phyloP scores from a whole-genome alignment of 2,888 invertebrate species.

The Salpingus planirostris region DNA sequence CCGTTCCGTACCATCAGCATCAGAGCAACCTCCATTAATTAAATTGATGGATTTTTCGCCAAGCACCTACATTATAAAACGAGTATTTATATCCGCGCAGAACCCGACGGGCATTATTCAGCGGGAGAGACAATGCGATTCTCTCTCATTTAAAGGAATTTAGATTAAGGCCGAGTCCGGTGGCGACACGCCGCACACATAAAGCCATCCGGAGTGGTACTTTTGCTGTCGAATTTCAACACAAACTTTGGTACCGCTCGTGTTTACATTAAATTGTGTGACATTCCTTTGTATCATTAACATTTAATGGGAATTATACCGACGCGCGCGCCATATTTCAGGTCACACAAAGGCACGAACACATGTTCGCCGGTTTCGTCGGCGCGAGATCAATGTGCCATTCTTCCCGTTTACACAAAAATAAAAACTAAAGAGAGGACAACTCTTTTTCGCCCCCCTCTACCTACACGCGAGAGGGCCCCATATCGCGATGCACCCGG shows the following conservation, averaged over 20 bases:
- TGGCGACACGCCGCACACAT: conserved; percentile 22
- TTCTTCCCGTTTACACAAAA: too few species aligned
- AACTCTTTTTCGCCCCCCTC: too few species aligned
- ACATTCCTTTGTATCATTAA: conserved; percentile 41
- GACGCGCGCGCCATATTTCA: conserved; percentile 31
- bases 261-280: conserved; percentile 40
- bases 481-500: too few species aligned
- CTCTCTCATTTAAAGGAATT: conserved; percentile 22
- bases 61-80: too few species aligned
- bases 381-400: conserved; percentile 16
- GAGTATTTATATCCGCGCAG: not conserved
- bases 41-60: too few species aligned
- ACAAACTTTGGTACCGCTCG: conserved; percentile 33
- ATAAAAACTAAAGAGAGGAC: too few species aligned
- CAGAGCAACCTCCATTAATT: too few species aligned
- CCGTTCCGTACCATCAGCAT: too few species aligned
- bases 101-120: not conserved
- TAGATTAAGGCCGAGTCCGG: conserved; percentile 29
- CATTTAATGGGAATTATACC: conserved; percentile 41
- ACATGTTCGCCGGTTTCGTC: conserved; percentile 37
- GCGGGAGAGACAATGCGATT: too few species aligned
- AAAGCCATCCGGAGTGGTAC: conserved; percentile 29
- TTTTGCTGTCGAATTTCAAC: conserved; percentile 37
- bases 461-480: too few species aligned
- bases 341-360: conserved; percentile 39